These are phyloP conservation scores for Todiramphus chloris DNA, from an alignment of 2,113 vertebrate species.

Conservation along the genomic window DNA sequence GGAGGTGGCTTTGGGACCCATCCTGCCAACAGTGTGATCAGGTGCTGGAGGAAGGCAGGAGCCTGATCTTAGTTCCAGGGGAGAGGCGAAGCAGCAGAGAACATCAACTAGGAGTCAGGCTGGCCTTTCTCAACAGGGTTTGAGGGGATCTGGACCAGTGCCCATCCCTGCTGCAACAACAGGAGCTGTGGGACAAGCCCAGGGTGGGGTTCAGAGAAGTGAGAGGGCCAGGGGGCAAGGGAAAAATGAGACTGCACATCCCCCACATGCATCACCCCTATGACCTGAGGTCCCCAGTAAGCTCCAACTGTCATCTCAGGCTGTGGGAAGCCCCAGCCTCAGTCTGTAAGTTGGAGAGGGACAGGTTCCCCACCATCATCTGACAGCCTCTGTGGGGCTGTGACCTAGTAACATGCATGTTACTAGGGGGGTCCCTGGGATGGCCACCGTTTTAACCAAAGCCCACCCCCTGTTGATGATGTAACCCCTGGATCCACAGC, in stretches of 20 bases:
- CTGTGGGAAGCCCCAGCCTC: background rate
- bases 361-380: background rate
- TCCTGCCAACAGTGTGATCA: accelerated
- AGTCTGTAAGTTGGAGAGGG: too few relatives aligned
- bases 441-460: background rate
- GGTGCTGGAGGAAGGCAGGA: background rate
- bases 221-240: too few relatives aligned
- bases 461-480: background rate
- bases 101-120: accelerated
- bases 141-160: accelerated
- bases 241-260: background rate
- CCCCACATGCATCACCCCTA: accelerated
- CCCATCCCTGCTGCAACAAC: too few relatives aligned
- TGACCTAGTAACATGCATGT: too few relatives aligned
- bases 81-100: too few relatives aligned
- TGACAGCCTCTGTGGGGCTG: background rate
- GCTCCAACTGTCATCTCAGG: background rate
- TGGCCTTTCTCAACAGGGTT: accelerated
- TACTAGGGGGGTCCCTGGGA: too few relatives aligned
- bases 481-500: too few relatives aligned
- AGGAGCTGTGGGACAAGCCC: background rate
- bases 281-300: background rate
- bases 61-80: too few relatives aligned
- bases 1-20: background rate
- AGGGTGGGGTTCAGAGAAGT: background rate